Conservation (phyloP, 2,113 vertebrate species). For the Phylloscopus whistleri region DNA sequence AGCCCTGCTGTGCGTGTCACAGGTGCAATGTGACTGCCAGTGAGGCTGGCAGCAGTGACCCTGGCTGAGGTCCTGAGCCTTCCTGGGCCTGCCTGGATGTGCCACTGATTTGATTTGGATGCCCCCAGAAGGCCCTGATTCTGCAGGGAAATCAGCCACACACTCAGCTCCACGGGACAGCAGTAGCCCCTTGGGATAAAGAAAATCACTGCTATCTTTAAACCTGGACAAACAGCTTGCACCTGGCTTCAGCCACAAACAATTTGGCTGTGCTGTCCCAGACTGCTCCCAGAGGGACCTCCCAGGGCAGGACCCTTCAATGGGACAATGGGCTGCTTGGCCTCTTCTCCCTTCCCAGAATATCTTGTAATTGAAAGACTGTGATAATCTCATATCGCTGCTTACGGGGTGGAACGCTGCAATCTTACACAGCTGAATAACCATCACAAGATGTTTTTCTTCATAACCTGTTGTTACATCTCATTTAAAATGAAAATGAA, state of each 20-base stretch:
- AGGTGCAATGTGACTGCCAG: rapidly evolving
- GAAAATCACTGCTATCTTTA: not conserved
- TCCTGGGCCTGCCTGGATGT: not conserved
- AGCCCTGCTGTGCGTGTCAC: rapidly evolving
- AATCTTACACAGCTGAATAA: constrained; percentile 19
- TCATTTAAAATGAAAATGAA: constrained; percentile 34
- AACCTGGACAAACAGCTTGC: not conserved
- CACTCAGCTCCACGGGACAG: not conserved
- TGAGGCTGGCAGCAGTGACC: not conserved
- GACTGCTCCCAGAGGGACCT: not conserved
- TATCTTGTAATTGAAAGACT: not conserved
- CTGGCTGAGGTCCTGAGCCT: not conserved
- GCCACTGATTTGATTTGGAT: not conserved
- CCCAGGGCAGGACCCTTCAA: not conserved
- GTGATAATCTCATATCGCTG: not conserved
- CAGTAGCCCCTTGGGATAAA: not conserved
- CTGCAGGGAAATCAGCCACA: rapidly evolving
- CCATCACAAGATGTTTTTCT: constrained; percentile 40
- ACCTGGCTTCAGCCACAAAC: not conserved
- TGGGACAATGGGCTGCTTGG: not conserved
- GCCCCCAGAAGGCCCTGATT: rapidly evolving
- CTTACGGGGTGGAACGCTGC: not conserved
- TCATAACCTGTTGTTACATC: constrained; percentile 5
- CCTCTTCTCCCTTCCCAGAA: not conserved
- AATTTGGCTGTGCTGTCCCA: not conserved